Evolutionary conservation across 2,888 invertebrate species (phyloP).

Genomic region (Thelaira solivaga): DNA sequence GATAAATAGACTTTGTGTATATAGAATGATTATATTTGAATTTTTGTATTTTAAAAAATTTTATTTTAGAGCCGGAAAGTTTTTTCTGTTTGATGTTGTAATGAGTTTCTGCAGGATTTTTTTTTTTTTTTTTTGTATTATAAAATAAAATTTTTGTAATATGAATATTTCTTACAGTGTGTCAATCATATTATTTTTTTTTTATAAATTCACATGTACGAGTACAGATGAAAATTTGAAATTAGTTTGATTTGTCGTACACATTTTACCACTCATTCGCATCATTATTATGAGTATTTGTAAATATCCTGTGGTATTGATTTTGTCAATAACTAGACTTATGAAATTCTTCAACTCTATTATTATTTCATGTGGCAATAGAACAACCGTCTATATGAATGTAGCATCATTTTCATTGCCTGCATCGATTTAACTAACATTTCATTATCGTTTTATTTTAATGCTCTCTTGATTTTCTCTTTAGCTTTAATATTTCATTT

Average conservation of each 20-base stretch:
- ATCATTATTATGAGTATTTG: constrained; percentile 29
- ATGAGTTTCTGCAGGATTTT: too few species aligned
- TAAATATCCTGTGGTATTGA: constrained; percentile 44
- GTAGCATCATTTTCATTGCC: constrained; percentile 24
- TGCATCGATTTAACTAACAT: constrained; percentile 21
- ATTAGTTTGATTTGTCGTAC: constrained; percentile 29
- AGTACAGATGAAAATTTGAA: not conserved
- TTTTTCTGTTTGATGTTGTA: too few species aligned
- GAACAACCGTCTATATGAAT: too few species aligned
- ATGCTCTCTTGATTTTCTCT: constrained; percentile 14
- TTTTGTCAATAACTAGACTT: constrained; percentile 53
- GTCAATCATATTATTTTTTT: not conserved
- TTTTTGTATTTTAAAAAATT: too few species aligned
- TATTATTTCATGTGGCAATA: constrained; percentile 31
- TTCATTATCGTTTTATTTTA: constrained; percentile 24
- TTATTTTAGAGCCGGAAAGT: too few species aligned
- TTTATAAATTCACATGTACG: too few species aligned
- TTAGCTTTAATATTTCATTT: constrained; percentile 14
- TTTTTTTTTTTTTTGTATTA: too few species aligned
- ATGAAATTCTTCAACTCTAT: constrained; percentile 39
- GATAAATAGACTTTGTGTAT: too few species aligned
- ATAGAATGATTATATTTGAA: too few species aligned
- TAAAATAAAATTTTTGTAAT: too few species aligned
- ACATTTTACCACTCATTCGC: not conserved
- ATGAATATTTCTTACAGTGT: not conserved